Evolutionary conservation across 2,113 vertebrate species (phyloP).

Genomic region (Percina caprodes): DNA sequence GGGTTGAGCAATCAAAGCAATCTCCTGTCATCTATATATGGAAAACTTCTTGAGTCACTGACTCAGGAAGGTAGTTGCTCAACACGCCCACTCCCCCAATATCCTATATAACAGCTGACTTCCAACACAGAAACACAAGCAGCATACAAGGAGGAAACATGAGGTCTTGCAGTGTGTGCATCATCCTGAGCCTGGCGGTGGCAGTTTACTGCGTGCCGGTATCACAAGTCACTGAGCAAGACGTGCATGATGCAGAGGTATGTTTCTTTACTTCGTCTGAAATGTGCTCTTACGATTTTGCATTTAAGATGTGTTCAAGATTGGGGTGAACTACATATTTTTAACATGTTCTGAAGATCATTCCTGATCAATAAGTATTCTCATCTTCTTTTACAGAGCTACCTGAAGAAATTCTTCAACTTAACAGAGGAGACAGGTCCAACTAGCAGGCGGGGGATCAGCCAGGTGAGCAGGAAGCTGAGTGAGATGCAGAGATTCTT

Average conservation of each 20-base stretch:
- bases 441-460: conserved; percentile 6
- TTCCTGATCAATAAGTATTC: not conserved
- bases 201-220: conserved; percentile 65
- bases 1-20: conserved; percentile 34
- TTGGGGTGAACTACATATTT: not conserved
- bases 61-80: conserved; percentile 40
- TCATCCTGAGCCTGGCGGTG: conserved; percentile 65
- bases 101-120: conserved; percentile 63
- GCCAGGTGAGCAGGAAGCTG: conserved; percentile 73
- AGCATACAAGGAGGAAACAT: conserved; percentile 61
- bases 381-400: conserved; percentile 61
- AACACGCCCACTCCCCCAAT: conserved; percentile 31
- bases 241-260: conserved; percentile 76
- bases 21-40: conserved; percentile 51
- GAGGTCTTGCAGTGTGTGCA: conserved; percentile 63
- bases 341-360: not conserved
- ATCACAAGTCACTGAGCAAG: conserved; percentile 20
- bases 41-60: conserved; percentile 5
- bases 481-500: conserved; percentile 90
- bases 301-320: not conserved
- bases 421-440: conserved; percentile 61
- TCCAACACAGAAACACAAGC: conserved; percentile 16
- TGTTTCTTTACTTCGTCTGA: not conserved
- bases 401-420: conserved; percentile 80
- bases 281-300: not conserved